Evolutionary conservation across 2,888 invertebrate genomes (phyloP), one percentile per base, ranked within the genome.

Genomic region (Slavum lentiscoides): DNA sequence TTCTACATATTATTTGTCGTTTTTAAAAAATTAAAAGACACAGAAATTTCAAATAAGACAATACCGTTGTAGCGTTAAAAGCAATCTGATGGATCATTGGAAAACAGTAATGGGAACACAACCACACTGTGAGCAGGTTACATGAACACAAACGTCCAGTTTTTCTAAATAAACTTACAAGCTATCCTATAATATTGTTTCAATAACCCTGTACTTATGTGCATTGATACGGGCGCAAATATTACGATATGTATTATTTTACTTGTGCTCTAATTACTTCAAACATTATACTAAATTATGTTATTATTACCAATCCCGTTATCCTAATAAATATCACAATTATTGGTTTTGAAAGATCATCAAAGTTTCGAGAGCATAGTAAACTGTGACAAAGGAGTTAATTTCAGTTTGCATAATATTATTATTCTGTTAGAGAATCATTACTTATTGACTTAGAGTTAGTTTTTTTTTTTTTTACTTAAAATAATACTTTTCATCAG

Each of bases 271-370:
- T n/a, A 21, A 59, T 23, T 13, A 61, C 2, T 23, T 21, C 5
- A 21, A 49, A 49, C 13, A 37, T 13, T 72, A 43, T 1, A 23
- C 15, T 59, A 58, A 66, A 59, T n/a, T 75, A 59, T 30, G 43
- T 75, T 59, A 68, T 58, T 5, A 58, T 58, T 59, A 76, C 75
- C 67, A 68, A 76, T 76, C 75, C 68, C 55, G 59, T 67, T 67
- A 67, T 58, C 19, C 19, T 75, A 67, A n/a, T 17, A 76, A 76
- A 76, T 76, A 76, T 76, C 67, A 76, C 75, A 76, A 68, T 67
- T 67, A 68, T 58, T 68, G 58, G 67, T 68, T 68, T 74, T n/a
- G 15, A 68, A 76, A 76, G 59, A 76, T 68, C 67, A 76, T 68
- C n/a, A 30, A 68, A 68, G 59, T 59, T 49, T 49, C 59, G 39